These are phyloP conservation scores for Mythimna loreyi DNA, from an alignment of 2,888 invertebrate genomes.

Conservation along the genomic window DNA sequence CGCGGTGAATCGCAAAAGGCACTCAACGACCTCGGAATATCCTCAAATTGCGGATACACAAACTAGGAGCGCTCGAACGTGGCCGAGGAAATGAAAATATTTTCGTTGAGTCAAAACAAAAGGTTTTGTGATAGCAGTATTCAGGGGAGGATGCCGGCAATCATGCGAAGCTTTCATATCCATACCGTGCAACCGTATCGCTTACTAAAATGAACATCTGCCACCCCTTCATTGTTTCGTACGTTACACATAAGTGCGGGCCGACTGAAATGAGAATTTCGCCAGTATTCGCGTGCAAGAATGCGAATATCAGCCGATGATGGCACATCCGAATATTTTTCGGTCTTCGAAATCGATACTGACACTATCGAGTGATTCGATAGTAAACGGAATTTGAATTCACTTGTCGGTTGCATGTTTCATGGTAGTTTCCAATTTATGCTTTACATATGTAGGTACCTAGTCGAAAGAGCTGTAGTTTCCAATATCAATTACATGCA, in stretches of 20 bases:
- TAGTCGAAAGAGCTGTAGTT: not conserved
- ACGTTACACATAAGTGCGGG: slow-evolving; percentile 72
- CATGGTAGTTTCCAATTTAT: slow-evolving; percentile 1
- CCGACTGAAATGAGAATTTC: slow-evolving; percentile 70
- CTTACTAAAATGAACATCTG: slow-evolving; percentile 82
- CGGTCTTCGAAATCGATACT: slow-evolving; percentile 40
- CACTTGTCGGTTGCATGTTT: slow-evolving; percentile 15
- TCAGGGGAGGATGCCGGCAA: slow-evolving; percentile 75
- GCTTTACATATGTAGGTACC: not conserved
- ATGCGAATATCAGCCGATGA: slow-evolving; percentile 46
- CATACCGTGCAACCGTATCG: slow-evolving; percentile 71
- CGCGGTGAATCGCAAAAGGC: slow-evolving; percentile 71
- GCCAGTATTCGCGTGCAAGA: slow-evolving; percentile 58
- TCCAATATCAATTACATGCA: not conserved
- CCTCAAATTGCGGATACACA: slow-evolving; percentile 79
- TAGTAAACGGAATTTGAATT: slow-evolving; percentile 36
- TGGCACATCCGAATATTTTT: slow-evolving; percentile 40
- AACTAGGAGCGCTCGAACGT: slow-evolving; percentile 71
- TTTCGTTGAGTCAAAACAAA: slow-evolving; percentile 76
- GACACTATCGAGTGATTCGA: slow-evolving; percentile 50
- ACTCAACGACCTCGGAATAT: slow-evolving; percentile 69
- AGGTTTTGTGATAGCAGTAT: slow-evolving; percentile 68
- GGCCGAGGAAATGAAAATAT: slow-evolving; percentile 79
- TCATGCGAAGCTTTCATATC: slow-evolving; percentile 74
- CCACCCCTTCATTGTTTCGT: slow-evolving; percentile 78